Conservation (phyloP, 2,113 vertebrate species). For the Cervus canadensis region DNA sequence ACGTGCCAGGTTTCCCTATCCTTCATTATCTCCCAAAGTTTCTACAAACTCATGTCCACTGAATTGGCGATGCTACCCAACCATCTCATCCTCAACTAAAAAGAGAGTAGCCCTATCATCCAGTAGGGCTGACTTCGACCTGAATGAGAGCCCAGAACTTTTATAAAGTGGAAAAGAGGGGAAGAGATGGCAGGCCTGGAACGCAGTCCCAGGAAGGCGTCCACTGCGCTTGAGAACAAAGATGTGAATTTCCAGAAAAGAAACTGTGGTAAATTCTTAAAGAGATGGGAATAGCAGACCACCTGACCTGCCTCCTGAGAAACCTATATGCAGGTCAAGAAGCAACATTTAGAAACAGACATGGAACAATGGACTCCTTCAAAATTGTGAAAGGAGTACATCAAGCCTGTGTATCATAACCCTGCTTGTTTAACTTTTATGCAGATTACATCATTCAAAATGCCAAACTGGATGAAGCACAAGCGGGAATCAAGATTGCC, state of each 20-base stretch:
- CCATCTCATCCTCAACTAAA: not conserved
- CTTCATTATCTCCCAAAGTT: not conserved
- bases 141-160: slow-evolving; percentile 19
- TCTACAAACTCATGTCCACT: not conserved
- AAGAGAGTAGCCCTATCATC: not conserved
- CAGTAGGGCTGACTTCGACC: not conserved
- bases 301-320: not conserved
- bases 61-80: not conserved
- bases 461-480: not conserved
- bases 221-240: not conserved
- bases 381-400: not conserved
- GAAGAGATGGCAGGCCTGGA: not conserved
- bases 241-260: not conserved
- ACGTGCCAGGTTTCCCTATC: not conserved
- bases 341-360: not conserved
- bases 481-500: not conserved
- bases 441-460: not conserved
- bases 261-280: not conserved
- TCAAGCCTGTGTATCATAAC: not conserved
- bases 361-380: not conserved
- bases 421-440: not conserved
- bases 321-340: not conserved
- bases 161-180: not conserved
- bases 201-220: not conserved
- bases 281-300: not conserved